Percentiles rank a stretch among this genome's conserved stretches.
Evolutionary conservation across 2,113 vertebrate genomes (phyloP).

Genomic region (Nesospiza acunhae): DNA sequence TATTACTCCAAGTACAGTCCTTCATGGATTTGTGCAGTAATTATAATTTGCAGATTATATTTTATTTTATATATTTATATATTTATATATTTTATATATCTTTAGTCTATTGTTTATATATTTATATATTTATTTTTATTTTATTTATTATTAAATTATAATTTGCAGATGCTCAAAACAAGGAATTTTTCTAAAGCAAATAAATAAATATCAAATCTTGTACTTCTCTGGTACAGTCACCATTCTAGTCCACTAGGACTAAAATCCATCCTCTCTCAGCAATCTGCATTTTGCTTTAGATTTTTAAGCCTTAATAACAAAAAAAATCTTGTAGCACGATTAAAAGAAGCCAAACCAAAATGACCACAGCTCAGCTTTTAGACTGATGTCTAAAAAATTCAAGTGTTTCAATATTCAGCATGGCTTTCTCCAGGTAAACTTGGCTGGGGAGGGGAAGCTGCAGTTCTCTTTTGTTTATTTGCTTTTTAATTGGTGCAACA

Average conservation of each 20-base stretch:
- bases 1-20: background rate
- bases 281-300: background rate
- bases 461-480: background rate
- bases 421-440: background rate
- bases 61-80: too few relatives aligned
- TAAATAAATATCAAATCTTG: background rate
- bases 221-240: background rate
- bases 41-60: too few relatives aligned
- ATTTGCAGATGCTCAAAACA: background rate
- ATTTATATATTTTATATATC: too few relatives aligned
- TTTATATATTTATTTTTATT: too few relatives aligned
- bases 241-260: background rate
- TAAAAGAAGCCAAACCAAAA: background rate
- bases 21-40: background rate
- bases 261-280: background rate
- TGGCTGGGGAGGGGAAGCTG: rapidly evolving
- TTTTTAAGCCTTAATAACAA: background rate
- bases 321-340: background rate
- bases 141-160: too few relatives aligned
- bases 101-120: too few relatives aligned
- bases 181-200: background rate
- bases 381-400: background rate
- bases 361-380: background rate
- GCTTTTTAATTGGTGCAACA: background rate
- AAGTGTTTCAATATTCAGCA: background rate